phyloP scores from a whole-genome alignment of 2,113 vertebrate species.

The Silurus glanis region DNA sequence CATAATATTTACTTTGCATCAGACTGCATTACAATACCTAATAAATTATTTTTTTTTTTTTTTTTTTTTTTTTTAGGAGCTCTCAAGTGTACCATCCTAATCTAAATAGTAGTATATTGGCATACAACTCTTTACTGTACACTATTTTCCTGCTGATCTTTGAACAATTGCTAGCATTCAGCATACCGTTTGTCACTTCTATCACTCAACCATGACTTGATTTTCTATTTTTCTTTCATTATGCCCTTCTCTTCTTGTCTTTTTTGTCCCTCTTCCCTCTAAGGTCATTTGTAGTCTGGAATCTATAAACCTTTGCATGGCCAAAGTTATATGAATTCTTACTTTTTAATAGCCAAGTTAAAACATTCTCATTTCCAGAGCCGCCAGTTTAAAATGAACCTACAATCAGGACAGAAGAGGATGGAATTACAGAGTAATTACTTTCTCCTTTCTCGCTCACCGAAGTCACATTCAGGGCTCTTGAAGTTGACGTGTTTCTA shows the following conservation, averaged over 20 bases:
- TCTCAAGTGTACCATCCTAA: neutral
- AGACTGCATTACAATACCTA: neutral
- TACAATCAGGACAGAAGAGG: constrained; percentile 65
- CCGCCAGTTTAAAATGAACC: constrained; percentile 69
- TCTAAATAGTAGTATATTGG: neutral
- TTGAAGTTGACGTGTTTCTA: neutral
- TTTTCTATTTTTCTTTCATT: constrained; percentile 59
- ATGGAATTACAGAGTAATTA: constrained; percentile 67
- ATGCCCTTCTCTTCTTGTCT: constrained; percentile 50
- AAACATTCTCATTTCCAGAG: constrained; percentile 71
- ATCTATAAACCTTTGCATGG: constrained; percentile 77
- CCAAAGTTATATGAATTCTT: constrained; percentile 80
- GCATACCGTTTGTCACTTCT: constrained; percentile 43
- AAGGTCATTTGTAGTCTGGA: constrained; percentile 76
- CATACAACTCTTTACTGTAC: neutral
- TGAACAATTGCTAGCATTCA: neutral
- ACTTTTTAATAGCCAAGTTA: constrained; percentile 74
- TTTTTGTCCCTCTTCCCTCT: constrained; percentile 51
- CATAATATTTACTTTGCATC: neutral
- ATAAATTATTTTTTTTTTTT: neutral
- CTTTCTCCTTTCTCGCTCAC: constrained; percentile 24
- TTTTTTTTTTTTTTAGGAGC: neutral
- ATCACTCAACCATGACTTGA: constrained; percentile 58
- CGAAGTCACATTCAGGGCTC: constrained; percentile 11
- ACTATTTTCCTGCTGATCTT: neutral